These are phyloP conservation scores for Magallana ariakensis DNA, from an alignment of 1,140 invertebrate species.

Conservation along the genomic window DNA sequence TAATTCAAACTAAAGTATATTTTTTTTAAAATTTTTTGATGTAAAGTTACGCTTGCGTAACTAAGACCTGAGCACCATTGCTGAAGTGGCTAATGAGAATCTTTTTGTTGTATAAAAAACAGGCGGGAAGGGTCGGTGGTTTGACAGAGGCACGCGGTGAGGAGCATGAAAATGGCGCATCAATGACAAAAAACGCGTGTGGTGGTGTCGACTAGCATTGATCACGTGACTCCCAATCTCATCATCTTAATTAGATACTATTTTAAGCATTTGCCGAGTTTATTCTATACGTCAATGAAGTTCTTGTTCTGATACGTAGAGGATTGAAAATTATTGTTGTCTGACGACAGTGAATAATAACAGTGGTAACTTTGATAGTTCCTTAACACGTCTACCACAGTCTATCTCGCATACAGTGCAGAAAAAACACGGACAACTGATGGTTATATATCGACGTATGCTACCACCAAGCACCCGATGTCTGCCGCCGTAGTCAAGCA, in stretches of 20 bases:
- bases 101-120: not conserved
- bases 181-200: conserved; percentile 15
- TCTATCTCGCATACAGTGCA: conserved; percentile 31
- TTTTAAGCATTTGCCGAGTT: conserved; percentile 23
- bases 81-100: too few species aligned
- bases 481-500: conserved; percentile 3
- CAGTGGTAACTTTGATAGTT: conserved; percentile 34
- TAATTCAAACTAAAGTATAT: too few species aligned
- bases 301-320: conserved; percentile 10
- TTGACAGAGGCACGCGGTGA: not conserved
- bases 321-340: conserved; percentile 26
- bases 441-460: conserved; percentile 34
- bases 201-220: not conserved
- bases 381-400: conserved; percentile 21
- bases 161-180: conserved; percentile 4
- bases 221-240: conserved; percentile 15
- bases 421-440: conserved; percentile 33
- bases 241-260: conserved; percentile 22
- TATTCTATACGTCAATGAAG: conserved; percentile 8
- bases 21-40: too few species aligned
- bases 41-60: too few species aligned
- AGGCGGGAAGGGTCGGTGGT: not conserved
- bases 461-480: conserved; percentile 12
- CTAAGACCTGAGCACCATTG: too few species aligned
- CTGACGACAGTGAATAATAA: conserved; percentile 36